Evolutionary conservation across 2,113 vertebrate genomes (phyloP).

Genomic region (Meleagris gallopavo): DNA sequence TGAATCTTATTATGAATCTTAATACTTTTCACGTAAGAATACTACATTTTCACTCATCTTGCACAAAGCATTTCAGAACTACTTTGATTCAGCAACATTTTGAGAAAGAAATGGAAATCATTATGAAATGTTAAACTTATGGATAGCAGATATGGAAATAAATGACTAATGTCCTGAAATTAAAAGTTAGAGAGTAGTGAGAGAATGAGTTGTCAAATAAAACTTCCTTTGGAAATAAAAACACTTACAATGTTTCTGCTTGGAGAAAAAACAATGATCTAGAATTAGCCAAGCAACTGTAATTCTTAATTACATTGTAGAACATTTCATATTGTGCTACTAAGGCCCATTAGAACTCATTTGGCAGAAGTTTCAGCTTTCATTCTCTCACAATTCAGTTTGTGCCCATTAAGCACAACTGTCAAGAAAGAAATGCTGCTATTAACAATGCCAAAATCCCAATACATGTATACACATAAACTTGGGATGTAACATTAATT

Average conservation of each 20-base stretch:
- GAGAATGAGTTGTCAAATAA: neutral
- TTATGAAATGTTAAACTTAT: neutral
- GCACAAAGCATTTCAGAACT: neutral
- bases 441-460: conserved; percentile 41
- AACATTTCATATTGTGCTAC: conserved; percentile 33
- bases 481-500: conserved; percentile 30
- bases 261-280: conserved; percentile 43
- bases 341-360: conserved; percentile 47
- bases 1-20: neutral
- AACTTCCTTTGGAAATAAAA: conserved; percentile 11
- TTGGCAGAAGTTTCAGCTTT: conserved; percentile 46
- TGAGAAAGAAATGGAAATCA: neutral
- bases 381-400: conserved; percentile 30
- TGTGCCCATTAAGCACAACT: conserved; percentile 47
- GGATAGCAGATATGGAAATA: neutral
- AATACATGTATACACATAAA: neutral
- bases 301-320: conserved; percentile 62
- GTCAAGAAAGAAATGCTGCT: neutral
- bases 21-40: neutral
- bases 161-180: neutral
- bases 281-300: conserved; percentile 34
- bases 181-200: neutral
- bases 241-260: neutral
- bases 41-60: neutral
- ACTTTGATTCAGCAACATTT: neutral